phyloP scores from a whole-genome alignment of 2,113 vertebrate genomes.

The Phalacrocorax brasilianus region DNA sequence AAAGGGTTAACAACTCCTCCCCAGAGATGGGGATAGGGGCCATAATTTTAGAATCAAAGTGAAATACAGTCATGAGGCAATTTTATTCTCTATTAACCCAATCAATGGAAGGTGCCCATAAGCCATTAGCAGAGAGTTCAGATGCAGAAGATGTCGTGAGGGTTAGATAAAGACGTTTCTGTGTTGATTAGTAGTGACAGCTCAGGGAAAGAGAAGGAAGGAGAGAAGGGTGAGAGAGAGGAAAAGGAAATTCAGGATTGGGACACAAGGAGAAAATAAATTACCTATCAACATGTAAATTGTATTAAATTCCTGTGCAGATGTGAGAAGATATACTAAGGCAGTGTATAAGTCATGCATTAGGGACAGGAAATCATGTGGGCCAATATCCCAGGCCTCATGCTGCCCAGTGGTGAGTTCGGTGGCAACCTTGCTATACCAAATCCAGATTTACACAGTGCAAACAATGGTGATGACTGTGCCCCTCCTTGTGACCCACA shows the following conservation, averaged over 20 bases:
- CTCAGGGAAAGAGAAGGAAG: constrained; percentile 30
- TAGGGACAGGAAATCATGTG: neutral
- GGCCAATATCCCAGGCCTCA: neutral
- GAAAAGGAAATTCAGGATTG: neutral
- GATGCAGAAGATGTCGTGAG: constrained; percentile 55
- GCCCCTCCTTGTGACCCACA: neutral
- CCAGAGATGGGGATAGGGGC: constrained; percentile 35
- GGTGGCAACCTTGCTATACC: neutral
- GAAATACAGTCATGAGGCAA: constrained; percentile 80
- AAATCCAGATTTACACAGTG: neutral
- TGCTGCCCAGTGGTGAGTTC: neutral
- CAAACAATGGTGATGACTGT: neutral
- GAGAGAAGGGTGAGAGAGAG: neutral
- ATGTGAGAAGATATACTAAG: neutral
- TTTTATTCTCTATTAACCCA: constrained; percentile 88
- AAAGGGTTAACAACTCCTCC: constrained; percentile 13
- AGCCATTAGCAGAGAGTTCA: constrained; percentile 77
- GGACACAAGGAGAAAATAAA: neutral
- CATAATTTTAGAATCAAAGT: constrained; percentile 75
- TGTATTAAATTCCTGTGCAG: neutral
- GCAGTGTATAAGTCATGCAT: neutral
- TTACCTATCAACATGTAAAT: neutral
- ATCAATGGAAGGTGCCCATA: constrained; percentile 82
- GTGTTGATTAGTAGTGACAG: constrained; percentile 68
- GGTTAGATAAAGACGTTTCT: constrained; percentile 75